Conservation (phyloP, 2,113 vertebrate genomes). For the Scytalopus superciliaris region DNA sequence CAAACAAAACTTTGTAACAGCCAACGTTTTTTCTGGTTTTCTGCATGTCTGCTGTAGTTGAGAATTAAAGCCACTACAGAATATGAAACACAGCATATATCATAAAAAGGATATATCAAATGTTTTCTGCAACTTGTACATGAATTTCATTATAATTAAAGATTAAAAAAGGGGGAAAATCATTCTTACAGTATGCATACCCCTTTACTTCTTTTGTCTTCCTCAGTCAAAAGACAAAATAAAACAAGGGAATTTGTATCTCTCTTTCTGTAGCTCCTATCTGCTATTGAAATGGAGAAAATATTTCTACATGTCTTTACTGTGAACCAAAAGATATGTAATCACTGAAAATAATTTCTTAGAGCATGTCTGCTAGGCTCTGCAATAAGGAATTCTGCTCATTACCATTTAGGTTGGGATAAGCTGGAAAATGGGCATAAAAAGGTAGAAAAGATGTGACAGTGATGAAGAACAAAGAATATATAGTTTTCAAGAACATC, state of each 20-base stretch:
- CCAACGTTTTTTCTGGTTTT: slow-evolving; percentile 77
- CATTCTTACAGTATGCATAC: neutral
- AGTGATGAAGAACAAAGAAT: neutral
- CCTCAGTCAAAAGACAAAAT: slow-evolving; percentile 9
- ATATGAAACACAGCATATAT: neutral
- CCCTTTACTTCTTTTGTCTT: slow-evolving; percentile 42
- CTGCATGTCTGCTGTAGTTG: slow-evolving; percentile 44
- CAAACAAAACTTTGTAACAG: slow-evolving; percentile 88
- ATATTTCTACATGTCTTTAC: slow-evolving; percentile 37
- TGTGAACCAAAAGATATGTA: slow-evolving; percentile 20
- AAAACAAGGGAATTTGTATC: slow-evolving; percentile 23
- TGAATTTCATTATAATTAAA: slow-evolving; percentile 55
- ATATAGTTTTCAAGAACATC: neutral
- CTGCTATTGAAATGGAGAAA: slow-evolving; percentile 52
- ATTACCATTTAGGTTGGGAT: neutral
- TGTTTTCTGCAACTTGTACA: slow-evolving; percentile 50
- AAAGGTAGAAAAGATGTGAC: neutral
- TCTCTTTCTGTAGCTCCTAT: slow-evolving; percentile 17
- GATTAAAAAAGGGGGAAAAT: neutral
- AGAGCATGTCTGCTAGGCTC: neutral
- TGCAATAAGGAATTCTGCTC: neutral
- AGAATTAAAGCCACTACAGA: slow-evolving; percentile 57
- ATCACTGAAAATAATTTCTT: slow-evolving; percentile 13
- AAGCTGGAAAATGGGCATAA: neutral
- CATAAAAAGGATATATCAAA: slow-evolving; percentile 37